A percentile compares a stretch with the other conserved stretches of the same genome.
Conservation (phyloP, 2,888 invertebrate genomes). For the Drosophila subquinaria region DNA sequence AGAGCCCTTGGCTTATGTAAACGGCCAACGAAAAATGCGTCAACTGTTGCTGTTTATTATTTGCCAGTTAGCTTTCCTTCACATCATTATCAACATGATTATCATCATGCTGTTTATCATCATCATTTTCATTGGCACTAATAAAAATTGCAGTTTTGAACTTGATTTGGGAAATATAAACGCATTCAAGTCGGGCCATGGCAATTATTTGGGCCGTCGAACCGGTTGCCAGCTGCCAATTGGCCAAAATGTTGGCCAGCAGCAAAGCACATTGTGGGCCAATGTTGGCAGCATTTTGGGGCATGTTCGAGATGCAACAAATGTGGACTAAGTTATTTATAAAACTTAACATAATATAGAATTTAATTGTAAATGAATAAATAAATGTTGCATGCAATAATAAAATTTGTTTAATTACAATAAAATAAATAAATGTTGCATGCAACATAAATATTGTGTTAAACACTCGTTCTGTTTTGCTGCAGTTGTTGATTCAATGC, state of each 20-base stretch:
- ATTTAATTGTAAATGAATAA: background rate
- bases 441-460: background rate
- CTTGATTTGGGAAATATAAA: conserved; percentile 49
- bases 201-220: conserved; percentile 32
- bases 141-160: conserved; percentile 71
- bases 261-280: conserved; percentile 17
- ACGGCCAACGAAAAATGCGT: conserved; percentile 21
- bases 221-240: conserved; percentile 49
- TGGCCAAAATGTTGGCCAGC: conserved; percentile 30
- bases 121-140: conserved; percentile 24
- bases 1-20: conserved; percentile 47
- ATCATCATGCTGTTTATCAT: conserved; percentile 16
- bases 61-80: background rate
- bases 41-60: conserved; percentile 40
- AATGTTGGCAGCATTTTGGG: conserved; percentile 25
- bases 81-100: conserved; percentile 21
- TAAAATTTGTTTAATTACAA: background rate
- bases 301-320: background rate
- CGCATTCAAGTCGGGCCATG: conserved; percentile 12
- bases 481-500: conserved; percentile 15
- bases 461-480: background rate
- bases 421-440: background rate
- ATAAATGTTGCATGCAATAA: background rate
- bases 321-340: background rate
- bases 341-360: background rate